These are phyloP conservation scores for Sympetrum striolatum DNA, from an alignment of 2,888 invertebrate genomes.

Conservation along the genomic window DNA sequence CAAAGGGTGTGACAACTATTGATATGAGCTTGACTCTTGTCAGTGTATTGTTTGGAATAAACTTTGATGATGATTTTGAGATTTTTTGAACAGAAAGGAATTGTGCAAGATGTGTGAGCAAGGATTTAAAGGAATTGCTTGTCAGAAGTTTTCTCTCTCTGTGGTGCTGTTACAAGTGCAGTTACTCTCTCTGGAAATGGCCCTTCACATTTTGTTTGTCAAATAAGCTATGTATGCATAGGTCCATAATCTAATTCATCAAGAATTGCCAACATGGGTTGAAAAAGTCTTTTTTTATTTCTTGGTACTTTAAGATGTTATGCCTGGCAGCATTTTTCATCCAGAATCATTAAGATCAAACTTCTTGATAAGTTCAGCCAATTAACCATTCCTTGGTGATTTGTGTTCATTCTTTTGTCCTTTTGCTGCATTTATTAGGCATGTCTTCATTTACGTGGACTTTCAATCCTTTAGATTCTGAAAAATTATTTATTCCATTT, in stretches of 20 bases:
- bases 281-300: not conserved
- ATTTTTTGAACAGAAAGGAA: not conserved
- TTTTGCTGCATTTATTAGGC: not conserved
- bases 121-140: not conserved
- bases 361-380: not conserved
- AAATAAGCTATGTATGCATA: conserved; percentile 28
- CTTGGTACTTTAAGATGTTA: not conserved
- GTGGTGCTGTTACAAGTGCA: conserved; percentile 37
- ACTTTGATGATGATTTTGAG: conserved; percentile 9
- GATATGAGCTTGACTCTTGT: conserved; percentile 10
- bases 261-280: not conserved
- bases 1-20: not conserved
- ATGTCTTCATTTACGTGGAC: not conserved
- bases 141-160: not conserved
- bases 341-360: not conserved
- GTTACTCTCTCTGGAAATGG: conserved; percentile 18
- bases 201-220: conserved; percentile 10
- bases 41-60: not conserved
- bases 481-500: not conserved
- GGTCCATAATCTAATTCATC: conserved; percentile 11
- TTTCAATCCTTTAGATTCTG: not conserved
- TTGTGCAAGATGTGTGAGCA: conserved; percentile 37
- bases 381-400: not conserved
- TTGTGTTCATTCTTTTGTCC: not conserved
- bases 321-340: not conserved